A percentile compares a stretch with the other conserved stretches of the same genome.
These are phyloP conservation scores for Asobara japonica DNA, from an alignment of 1,140 invertebrate genomes.

Conservation along the genomic window DNA sequence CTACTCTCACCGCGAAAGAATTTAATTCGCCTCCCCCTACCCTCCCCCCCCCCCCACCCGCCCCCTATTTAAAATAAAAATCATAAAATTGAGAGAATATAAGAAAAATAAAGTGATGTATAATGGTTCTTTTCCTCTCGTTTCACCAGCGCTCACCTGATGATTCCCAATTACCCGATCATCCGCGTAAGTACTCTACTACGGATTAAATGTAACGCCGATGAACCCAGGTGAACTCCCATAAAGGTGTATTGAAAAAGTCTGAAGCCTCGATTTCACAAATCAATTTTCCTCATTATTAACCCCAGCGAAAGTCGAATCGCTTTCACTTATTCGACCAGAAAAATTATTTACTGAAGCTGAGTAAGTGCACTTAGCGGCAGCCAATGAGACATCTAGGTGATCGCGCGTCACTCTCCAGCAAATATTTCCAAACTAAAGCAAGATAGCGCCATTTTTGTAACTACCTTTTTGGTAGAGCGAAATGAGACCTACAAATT, in stretches of 20 bases:
- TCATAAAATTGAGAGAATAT: neutral
- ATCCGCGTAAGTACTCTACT: slow-evolving; percentile 2
- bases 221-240: slow-evolving; percentile 4
- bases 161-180: slow-evolving; percentile 24
- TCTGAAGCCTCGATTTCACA: neutral
- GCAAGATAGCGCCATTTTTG: too few relatives aligned
- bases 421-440: too few relatives aligned
- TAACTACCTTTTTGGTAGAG: too few relatives aligned
- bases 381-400: too few relatives aligned
- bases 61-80: slow-evolving; percentile 25
- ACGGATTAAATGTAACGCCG: slow-evolving; percentile 19
- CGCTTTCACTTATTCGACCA: neutral
- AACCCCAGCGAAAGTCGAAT: neutral
- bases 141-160: slow-evolving; percentile 30
- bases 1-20: slow-evolving; percentile 37
- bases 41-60: too few relatives aligned
- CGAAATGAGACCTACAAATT: too few relatives aligned
- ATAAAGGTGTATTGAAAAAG: neutral
- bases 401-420: too few relatives aligned
- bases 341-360: neutral
- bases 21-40: too few relatives aligned
- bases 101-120: slow-evolving; percentile 44
- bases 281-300: slow-evolving; percentile 5
- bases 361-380: too few relatives aligned
- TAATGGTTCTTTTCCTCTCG: slow-evolving; percentile 55